Percentiles rank a stretch among this genome's conserved stretches.
Evolutionary conservation across 2,888 invertebrate genomes (phyloP).

Genomic region (Anticlea derivata): DNA sequence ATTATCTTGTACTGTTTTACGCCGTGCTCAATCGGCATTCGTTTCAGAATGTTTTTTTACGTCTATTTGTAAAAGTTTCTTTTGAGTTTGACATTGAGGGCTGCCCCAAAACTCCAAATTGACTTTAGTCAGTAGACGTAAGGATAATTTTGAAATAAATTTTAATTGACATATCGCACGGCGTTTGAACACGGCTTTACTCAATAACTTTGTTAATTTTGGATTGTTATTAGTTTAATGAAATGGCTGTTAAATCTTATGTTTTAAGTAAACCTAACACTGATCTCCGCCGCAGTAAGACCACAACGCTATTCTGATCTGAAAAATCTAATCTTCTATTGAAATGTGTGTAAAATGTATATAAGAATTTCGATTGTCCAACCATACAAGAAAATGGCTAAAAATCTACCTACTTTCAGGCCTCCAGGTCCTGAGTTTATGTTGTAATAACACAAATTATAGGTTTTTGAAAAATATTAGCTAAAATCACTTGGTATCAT

Average conservation of each 20-base stretch:
- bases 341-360: constrained; percentile 39
- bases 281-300: constrained; percentile 25
- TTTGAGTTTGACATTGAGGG: too few relatives aligned
- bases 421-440: constrained; percentile 15
- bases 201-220: constrained; percentile 17
- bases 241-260: constrained; percentile 33
- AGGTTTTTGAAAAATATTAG: constrained; percentile 22
- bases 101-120: too few relatives aligned
- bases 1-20: too few relatives aligned
- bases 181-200: too few relatives aligned
- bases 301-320: constrained; percentile 21
- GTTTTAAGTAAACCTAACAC: constrained; percentile 17
- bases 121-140: too few relatives aligned
- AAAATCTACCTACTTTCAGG: constrained; percentile 1
- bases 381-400: constrained; percentile 55
- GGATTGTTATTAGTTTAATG: constrained; percentile 30
- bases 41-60: too few relatives aligned
- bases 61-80: too few relatives aligned
- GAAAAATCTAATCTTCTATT: constrained; percentile 24
- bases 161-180: too few relatives aligned
- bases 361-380: constrained; percentile 59
- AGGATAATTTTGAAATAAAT: too few relatives aligned
- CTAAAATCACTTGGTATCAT: constrained; percentile 57
- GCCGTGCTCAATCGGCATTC: too few relatives aligned
- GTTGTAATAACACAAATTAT: constrained; percentile 12